Percentiles rank a stretch among this genome's conserved stretches.
phyloP scores from a whole-genome alignment of 2,888 invertebrate genomes.

The Cephonodes hylas region DNA sequence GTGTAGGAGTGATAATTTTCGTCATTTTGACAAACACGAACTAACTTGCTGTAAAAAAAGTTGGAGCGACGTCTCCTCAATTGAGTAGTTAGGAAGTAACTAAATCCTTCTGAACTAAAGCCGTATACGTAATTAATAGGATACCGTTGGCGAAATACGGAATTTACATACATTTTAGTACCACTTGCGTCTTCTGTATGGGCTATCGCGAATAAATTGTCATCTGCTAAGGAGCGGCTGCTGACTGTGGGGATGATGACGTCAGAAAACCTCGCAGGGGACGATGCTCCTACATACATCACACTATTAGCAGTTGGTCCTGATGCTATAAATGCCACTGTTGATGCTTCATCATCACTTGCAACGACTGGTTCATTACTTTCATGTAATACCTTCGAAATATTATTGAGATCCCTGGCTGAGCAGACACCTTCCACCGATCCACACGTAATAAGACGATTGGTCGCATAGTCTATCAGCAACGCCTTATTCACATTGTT shows the following conservation, averaged over 20 bases:
- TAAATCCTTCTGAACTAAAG: constrained; percentile 96
- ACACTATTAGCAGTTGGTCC: constrained; percentile 96
- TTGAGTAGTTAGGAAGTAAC: constrained; percentile 97
- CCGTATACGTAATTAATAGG: constrained; percentile 98
- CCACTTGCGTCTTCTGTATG: constrained; percentile 94
- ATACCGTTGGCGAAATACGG: constrained; percentile 93
- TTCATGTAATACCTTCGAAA: constrained; percentile 88
- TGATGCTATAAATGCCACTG: constrained; percentile 97
- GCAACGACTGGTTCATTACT: constrained; percentile 95
- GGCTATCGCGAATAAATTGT: constrained; percentile 94
- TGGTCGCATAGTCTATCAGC: constrained; percentile 94
- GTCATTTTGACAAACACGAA: constrained; percentile 97
- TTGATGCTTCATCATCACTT: constrained; percentile 96
- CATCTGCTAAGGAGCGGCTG: constrained; percentile 92
- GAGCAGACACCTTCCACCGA: constrained; percentile 96
- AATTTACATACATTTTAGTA: constrained; percentile 95
- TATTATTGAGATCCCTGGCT: constrained; percentile 93
- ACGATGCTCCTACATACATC: constrained; percentile 97
- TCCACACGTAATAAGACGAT: constrained; percentile 94
- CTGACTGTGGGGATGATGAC: constrained; percentile 97
- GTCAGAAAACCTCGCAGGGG: constrained; percentile 93
- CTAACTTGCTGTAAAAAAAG: constrained; percentile 94
- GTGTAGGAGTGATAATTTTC: constrained; percentile 98
- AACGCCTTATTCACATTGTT: constrained; percentile 97
- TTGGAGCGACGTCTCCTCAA: constrained; percentile 89